These are phyloP conservation scores for Gryllus longicercus DNA, from an alignment of 2,888 invertebrate species.

Conservation along the genomic window DNA sequence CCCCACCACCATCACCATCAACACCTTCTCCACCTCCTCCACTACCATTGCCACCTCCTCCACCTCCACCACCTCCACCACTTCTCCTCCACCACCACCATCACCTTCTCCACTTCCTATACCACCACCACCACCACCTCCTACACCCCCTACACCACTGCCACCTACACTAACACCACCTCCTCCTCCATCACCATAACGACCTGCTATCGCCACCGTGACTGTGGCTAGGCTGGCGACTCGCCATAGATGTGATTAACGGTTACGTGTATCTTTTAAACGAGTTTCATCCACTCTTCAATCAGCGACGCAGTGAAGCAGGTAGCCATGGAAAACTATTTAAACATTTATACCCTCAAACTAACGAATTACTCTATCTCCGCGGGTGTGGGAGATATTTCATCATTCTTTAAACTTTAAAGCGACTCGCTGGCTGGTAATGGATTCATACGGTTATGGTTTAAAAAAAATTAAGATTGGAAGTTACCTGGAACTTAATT, in stretches of 20 bases:
- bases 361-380: background rate
- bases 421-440: background rate
- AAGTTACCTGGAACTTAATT: background rate
- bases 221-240: no score
- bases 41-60: no score
- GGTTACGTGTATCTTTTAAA: background rate
- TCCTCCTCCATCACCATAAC: no score
- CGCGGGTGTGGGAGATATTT: background rate
- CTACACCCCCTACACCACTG: no score
- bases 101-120: no score
- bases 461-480: background rate
- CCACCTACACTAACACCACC: no score
- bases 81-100: no score
- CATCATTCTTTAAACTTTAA: background rate
- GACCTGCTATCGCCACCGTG: no score
- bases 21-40: no score
- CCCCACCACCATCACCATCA: no score
- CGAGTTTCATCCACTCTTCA: background rate
- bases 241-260: background rate
- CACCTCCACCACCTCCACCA: no score
- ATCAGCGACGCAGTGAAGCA: background rate
- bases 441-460: background rate
- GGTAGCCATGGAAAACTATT: background rate
- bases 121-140: no score
- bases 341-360: slow-evolving; percentile 4